A percentile compares a stretch with the other conserved stretches of the same genome.
Conservation (phyloP, 2,113 vertebrate genomes). For the Pluvialis apricaria region DNA sequence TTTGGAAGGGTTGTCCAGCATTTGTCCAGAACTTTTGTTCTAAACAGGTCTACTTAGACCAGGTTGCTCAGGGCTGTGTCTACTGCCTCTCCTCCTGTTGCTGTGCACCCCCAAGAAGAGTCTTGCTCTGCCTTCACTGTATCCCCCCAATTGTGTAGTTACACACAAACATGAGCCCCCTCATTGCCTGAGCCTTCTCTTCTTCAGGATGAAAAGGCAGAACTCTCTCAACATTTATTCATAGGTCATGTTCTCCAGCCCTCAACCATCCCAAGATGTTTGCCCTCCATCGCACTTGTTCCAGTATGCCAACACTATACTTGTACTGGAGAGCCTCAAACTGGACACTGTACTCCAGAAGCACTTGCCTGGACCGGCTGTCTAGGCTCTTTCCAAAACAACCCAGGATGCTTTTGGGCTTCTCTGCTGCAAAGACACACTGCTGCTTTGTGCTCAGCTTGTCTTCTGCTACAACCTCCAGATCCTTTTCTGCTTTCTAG, state of each 20-base stretch:
- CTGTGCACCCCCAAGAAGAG: background rate
- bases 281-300: background rate
- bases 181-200: background rate
- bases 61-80: background rate
- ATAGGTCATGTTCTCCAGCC: background rate
- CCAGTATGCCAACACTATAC: background rate
- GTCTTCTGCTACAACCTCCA: background rate
- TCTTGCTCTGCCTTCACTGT: background rate
- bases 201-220: background rate
- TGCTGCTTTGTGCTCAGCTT: background rate
- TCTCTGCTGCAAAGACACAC: background rate
- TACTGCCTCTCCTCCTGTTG: background rate
- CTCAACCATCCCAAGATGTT: background rate
- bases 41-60: background rate
- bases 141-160: background rate
- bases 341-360: background rate
- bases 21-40: background rate
- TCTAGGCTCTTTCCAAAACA: background rate
- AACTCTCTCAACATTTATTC: background rate
- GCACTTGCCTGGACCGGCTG: background rate
- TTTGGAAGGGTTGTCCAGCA: background rate
- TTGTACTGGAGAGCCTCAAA: background rate
- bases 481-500: background rate
- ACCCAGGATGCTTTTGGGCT: background rate
- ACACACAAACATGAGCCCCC: background rate